Evolutionary conservation across 1,140 invertebrate species (phyloP), one percentile per base, ranked within the genome.

Genomic region (Ips nitidus): DNA sequence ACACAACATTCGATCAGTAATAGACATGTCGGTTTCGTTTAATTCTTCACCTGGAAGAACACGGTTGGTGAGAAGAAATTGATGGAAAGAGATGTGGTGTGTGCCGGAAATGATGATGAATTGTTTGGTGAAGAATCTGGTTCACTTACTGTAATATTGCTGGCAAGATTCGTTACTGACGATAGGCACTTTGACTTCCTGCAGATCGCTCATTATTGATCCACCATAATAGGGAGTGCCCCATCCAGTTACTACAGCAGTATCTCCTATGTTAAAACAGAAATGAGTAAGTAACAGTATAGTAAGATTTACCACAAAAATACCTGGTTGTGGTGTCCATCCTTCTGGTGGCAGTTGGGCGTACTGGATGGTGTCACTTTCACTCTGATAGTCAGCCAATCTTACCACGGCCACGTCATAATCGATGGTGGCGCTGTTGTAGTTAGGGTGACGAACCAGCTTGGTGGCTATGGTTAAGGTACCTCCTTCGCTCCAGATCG

Each of bases 241-340:
- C 86, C 86, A 88, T 2, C 86, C 86, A 7, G 82, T 79, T 4
- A 85, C 83, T 1, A 76, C 76, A 0, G 80, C 82, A 4, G 1
- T 55, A 6, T 8, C 53, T 6, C 53, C 53, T 55, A 3, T 22
- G 22, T 22, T 22, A 22, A 22, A 22, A 22, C 22, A 22, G 22
- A 22, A 22, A 22, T 22, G 22, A 22, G 22, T 22, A 22, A 22
- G 22, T 22, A 22, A 22, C 22, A 22, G 22, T 22, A 22, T 22
- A 22, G 22, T 22, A 22, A 22, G 0, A 22, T 22, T 22, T 22
- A 22, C 22, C 22, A 22, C 22, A 22, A 22, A 22, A 22, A 38
- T 1, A 55, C 56, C 56, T 40, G 56, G 5, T 7, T 5, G 7
- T 41, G 56, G 56, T 39, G 5, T 7, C 56, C 56, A 58, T 8